Percentiles rank a stretch among this genome's conserved stretches.
These are phyloP conservation scores for Sthenelais limicola DNA, from an alignment of 2,888 invertebrate species.

Conservation along the genomic window DNA sequence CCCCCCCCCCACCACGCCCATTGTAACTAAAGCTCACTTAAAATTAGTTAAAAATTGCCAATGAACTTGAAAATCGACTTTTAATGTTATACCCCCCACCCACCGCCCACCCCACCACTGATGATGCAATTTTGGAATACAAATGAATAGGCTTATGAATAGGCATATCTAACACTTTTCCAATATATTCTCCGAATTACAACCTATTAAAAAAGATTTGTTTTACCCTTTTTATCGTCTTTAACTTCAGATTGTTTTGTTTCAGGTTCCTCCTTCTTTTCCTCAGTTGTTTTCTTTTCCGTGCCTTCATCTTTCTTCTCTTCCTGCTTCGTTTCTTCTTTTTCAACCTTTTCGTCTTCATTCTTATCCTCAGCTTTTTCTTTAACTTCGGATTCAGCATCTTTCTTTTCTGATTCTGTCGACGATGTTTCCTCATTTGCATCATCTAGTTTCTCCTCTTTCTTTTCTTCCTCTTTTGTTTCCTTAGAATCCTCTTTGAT, in stretches of 20 bases:
- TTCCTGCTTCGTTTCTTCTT: conserved; percentile 33
- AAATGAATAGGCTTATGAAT: no score
- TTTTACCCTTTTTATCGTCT: conserved; percentile 18
- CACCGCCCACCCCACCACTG: no score
- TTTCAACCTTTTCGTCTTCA: conserved; percentile 34
- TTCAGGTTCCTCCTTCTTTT: conserved; percentile 32
- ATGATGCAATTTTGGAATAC: no score
- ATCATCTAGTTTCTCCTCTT: conserved; percentile 4
- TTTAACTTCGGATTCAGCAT: conserved; percentile 3
- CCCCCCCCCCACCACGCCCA: no score
- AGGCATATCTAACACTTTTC: no score
- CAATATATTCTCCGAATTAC: no score
- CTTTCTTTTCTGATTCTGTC: conserved; percentile 34
- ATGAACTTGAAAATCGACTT: no score
- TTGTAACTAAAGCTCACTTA: no score
- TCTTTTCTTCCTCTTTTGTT: conserved; percentile 4
- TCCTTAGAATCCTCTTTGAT: conserved; percentile 24
- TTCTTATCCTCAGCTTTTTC: conserved; percentile 39
- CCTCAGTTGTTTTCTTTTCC: conserved; percentile 29
- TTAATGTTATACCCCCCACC: no score
- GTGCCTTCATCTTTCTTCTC: conserved; percentile 43
- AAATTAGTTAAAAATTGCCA: no score
- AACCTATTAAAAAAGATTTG: no score
- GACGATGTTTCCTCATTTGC: conserved; percentile 1
- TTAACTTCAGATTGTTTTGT: conserved; percentile 17